phyloP scores from a whole-genome alignment of 1,140 invertebrate genomes.

The Monomorium pharaonis region DNA sequence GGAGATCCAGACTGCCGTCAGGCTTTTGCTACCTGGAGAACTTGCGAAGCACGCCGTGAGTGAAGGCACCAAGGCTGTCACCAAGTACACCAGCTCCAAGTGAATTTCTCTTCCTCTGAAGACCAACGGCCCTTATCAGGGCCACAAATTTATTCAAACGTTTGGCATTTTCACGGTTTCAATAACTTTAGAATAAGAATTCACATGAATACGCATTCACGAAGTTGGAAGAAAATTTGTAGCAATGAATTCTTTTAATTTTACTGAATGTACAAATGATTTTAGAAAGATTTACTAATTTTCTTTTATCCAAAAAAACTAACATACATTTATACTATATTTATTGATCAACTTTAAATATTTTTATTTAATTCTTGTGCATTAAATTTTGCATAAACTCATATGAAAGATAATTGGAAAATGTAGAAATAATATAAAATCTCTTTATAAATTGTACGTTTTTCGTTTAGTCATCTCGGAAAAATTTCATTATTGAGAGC shows the following conservation, averaged over 20 bases:
- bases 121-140: slow-evolving; percentile 74
- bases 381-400: background rate
- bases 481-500: background rate
- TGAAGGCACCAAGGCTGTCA: slow-evolving; percentile 67
- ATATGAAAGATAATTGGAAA: background rate
- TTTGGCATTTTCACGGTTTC: background rate
- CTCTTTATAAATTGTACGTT: background rate
- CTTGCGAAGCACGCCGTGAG: slow-evolving; percentile 76
- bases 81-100: slow-evolving; percentile 79
- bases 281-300: too few relatives aligned
- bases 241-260: too few relatives aligned
- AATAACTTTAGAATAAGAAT: background rate
- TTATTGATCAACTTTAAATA: too few relatives aligned
- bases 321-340: too few relatives aligned
- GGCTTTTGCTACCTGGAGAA: slow-evolving; percentile 82
- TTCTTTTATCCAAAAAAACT: too few relatives aligned
- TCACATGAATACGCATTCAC: background rate
- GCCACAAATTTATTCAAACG: slow-evolving; percentile 61
- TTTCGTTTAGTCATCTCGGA: background rate
- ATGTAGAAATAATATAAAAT: background rate
- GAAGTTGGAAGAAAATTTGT: background rate
- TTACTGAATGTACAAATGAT: too few relatives aligned
- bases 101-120: slow-evolving; percentile 62
- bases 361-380: background rate
- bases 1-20: slow-evolving; percentile 84